Evolutionary conservation across 2,797 vertebrate genomes (phyloP), one percentile per base, ranked within the genome.

Genomic region (Melopsittacus undulatus): DNA sequence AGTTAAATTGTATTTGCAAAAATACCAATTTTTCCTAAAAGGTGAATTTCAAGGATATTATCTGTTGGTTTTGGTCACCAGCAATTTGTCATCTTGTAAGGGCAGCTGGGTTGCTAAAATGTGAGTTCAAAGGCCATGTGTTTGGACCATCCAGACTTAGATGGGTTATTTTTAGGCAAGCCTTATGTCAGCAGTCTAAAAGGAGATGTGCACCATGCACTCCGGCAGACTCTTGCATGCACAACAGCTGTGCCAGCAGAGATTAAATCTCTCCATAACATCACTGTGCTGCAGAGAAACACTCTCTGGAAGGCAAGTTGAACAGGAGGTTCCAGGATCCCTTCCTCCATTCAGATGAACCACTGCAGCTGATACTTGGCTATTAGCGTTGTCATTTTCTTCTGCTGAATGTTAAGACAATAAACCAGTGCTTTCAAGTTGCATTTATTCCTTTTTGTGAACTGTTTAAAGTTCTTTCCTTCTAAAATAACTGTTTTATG

Each of bases 21-120:
- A 84, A 43, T 12, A 29, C 0, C 2, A 19, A 66, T 7, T 6
- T 11, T 15, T 26, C 1, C 6, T 8, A n/a, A 81, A 51, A 32
- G 3, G 5, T 36, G 21, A 51, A 22, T 73, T 84, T 76, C 34
- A 70, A 5, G 11, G 4, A 1, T 51, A 26, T 76, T 67, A 12
- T 27, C 24, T 56, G 3, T 32, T 30, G 22, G 22, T 19, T 49
- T 91, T 68, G 8, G 16, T 48, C 43, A 18, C 36, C 45, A 62
- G 20, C 11, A 73, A 43, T 40, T 45, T 77, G 15, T 51, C 30
- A 13, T 45, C 23, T 69, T 74, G 5, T 51, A 69, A 83, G 40
- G 21, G 20, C 40, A 77, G 46, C 32, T n/a, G 32, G 14, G 13
- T 69, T 3, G 2, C 51, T 92, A 67, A 77, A 85, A 74, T 61